Conservation (phyloP, 2,888 invertebrate species). For the Cerceris ruficornis region DNA sequence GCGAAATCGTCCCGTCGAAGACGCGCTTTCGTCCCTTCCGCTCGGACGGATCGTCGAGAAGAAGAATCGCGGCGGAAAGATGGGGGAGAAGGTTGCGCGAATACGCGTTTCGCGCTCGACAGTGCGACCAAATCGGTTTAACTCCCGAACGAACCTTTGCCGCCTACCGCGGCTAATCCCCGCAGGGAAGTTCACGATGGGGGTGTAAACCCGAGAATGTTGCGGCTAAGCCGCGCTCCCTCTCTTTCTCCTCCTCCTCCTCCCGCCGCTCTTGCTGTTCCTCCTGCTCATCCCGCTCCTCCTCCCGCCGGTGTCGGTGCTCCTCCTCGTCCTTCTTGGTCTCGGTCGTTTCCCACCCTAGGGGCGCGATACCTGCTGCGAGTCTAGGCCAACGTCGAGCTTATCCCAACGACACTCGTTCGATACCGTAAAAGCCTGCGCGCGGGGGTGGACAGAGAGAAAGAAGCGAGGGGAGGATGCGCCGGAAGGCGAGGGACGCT, state of each 20-base stretch:
- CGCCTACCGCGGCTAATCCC: slow-evolving; percentile 65
- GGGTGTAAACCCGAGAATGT: slow-evolving; percentile 72
- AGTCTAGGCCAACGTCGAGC: slow-evolving; percentile 40
- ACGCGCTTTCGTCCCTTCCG: too few species aligned
- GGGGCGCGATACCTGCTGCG: slow-evolving; percentile 51
- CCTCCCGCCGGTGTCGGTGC: neutral
- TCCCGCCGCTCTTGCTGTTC: neutral
- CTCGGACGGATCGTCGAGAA: too few species aligned
- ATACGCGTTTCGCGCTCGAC: slow-evolving; percentile 21
- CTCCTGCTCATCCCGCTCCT: neutral
- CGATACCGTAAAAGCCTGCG: slow-evolving; percentile 65
- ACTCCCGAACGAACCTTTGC: slow-evolving; percentile 55
- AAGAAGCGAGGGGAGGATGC: slow-evolving; percentile 26
- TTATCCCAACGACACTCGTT: slow-evolving; percentile 66
- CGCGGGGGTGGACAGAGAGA: slow-evolving; percentile 35
- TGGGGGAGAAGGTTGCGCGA: slow-evolving; percentile 4
- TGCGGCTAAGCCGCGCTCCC: slow-evolving; percentile 64
- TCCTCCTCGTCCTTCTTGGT: slow-evolving; percentile 20
- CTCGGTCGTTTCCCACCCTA: slow-evolving; percentile 38
- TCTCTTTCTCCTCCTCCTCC: neutral
- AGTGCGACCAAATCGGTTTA: slow-evolving; percentile 61
- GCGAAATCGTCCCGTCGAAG: neutral
- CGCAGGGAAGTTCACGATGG: slow-evolving; percentile 61
- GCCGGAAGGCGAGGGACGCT: neutral
- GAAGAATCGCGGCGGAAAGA: neutral